Base-by-base conservation (phyloP, 2,113 vertebrate species). In the Collichthys lucidus region DNA sequence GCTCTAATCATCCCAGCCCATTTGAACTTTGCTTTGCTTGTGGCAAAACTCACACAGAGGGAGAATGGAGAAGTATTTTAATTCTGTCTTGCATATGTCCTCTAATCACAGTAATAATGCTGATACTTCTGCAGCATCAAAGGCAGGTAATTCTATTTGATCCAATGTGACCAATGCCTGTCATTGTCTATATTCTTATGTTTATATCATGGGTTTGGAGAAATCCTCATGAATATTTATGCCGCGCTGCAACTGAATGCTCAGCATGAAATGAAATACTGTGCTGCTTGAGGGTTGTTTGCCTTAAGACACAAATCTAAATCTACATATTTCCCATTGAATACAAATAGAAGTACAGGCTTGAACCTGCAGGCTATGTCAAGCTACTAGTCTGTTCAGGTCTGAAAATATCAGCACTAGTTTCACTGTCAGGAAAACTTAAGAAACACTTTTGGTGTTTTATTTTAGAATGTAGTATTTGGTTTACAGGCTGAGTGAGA, bases 221-320 rank as follows among this genome's bases (percentile, higher is more conserved):
- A 74, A 88, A 79, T 86, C 71, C 62, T 91, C 91, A 92, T 94
- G 91, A 89, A 95, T 94, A 93, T 95, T 89, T 90, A 94, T 92
- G 90, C 40, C 40, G 64, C 69, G 63, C 52, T 88, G 84, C 82
- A 88, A 86, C 85, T 90, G 85, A 91, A 90, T 81, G 83, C 84
- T 93, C 84, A 85, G 82, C 87, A 84, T 91, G 87, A 92, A 88
- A 92, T 88, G 90, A 84, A 92, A 89, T 79, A 90, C 84, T 83
- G 84, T 56, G 22, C 89, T 88, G 78, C 87, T 93, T 85, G 81
- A 92, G 86, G 86, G 83, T 89, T 91, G 85, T 92, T 92, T 92
- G 83, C 83, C 76, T 57, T 88, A 66, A 91, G 92, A 92, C 85
- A 90, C 87, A 92, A 91, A 91, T 93, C 89, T 86, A 91, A 87